phyloP scores from a whole-genome alignment of 2,113 vertebrate species.

The Oncorhynchus nerka region DNA sequence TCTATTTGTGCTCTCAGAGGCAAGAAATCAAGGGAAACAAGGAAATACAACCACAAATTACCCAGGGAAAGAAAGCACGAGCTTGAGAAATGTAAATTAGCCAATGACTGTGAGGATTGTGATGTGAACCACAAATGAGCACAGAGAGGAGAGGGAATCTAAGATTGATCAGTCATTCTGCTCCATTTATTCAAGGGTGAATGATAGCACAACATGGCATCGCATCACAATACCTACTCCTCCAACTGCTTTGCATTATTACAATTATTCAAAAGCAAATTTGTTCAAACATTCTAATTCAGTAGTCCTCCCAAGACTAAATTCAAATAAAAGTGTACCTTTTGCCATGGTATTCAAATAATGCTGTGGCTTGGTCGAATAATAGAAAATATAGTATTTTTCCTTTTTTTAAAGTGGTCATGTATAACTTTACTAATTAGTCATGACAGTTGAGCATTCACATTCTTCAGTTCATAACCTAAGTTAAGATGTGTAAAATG shows the following conservation, averaged over 20 bases:
- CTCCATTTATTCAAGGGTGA: slow-evolving; percentile 11
- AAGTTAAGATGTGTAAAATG: slow-evolving; percentile 35
- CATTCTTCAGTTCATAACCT: slow-evolving; percentile 14
- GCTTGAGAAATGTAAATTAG: slow-evolving; percentile 14
- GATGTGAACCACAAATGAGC: slow-evolving; percentile 9
- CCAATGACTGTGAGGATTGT: slow-evolving; percentile 8
- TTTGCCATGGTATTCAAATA: slow-evolving; percentile 1
- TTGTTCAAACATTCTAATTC: slow-evolving; percentile 34
- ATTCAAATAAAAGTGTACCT: slow-evolving; percentile 31
- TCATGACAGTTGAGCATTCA: slow-evolving; percentile 13
- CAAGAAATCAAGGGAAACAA: slow-evolving; percentile 2
- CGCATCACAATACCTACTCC: background rate
- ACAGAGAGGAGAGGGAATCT: slow-evolving; percentile 8
- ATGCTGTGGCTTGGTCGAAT: slow-evolving; percentile 4
- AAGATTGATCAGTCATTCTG: slow-evolving; percentile 8
- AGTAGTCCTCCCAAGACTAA: slow-evolving; percentile 29
- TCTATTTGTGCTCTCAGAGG: no score
- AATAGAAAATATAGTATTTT: slow-evolving; percentile 3
- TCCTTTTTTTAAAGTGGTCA: background rate
- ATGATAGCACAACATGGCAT: background rate
- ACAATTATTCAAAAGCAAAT: slow-evolving; percentile 22
- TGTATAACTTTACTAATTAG: slow-evolving; percentile 21
- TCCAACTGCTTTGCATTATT: slow-evolving; percentile 10
- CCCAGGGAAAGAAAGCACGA: background rate
- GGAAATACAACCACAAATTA: no score